Conservation (phyloP, 2,888 invertebrate genomes). For the Byasa hedistus region DNA sequence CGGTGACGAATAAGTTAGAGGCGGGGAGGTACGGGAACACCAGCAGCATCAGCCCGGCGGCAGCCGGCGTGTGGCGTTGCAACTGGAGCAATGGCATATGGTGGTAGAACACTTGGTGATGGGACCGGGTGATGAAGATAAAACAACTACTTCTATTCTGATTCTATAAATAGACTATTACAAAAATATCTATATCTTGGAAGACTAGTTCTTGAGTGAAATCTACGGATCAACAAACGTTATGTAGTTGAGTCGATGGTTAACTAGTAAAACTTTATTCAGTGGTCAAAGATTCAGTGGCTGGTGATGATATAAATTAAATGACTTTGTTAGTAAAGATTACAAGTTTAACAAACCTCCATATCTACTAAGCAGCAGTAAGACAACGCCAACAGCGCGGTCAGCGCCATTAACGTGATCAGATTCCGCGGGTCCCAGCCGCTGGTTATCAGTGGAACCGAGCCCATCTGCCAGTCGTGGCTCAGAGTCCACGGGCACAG, state of each 20-base stretch:
- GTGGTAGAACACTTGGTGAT: too few species aligned
- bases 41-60: constrained; percentile 85
- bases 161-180: too few species aligned
- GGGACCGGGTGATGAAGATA: too few species aligned
- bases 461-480: constrained; percentile 95
- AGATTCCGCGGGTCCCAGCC: constrained; percentile 86
- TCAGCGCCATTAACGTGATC: constrained; percentile 84
- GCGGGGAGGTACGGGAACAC: constrained; percentile 92
- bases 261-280: too few species aligned
- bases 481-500: constrained; percentile 88
- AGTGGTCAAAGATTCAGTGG: too few species aligned
- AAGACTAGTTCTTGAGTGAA: too few species aligned
- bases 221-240: too few species aligned
- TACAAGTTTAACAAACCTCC: constrained; percentile 75
- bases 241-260: too few species aligned
- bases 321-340: too few species aligned
- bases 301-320: too few species aligned
- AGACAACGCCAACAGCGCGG: constrained; percentile 80
- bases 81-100: constrained; percentile 55
- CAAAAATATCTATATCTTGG: too few species aligned
- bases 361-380: constrained; percentile 83
- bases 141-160: too few species aligned
- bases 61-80: constrained; percentile 84
- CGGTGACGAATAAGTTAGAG: constrained; percentile 89
- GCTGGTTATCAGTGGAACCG: constrained; percentile 86